These are phyloP conservation scores for Oryzias melastigma DNA, from an alignment of 2,113 vertebrate genomes.

Conservation along the genomic window DNA sequence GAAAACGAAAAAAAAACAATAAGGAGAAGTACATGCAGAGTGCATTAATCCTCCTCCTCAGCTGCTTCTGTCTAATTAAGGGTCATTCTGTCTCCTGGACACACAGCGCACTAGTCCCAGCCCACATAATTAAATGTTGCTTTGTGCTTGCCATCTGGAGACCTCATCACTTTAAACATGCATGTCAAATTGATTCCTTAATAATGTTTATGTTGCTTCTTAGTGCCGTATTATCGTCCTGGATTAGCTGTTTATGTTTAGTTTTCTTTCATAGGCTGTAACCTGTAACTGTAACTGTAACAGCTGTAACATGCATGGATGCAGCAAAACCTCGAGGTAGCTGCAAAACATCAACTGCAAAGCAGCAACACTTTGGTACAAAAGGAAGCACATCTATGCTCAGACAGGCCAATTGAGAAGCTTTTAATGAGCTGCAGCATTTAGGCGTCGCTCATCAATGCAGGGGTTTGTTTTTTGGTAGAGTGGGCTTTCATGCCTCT, in stretches of 20 bases:
- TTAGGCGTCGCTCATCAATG: background rate
- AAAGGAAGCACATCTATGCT: slow-evolving; percentile 28
- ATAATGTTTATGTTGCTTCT: slow-evolving; percentile 69
- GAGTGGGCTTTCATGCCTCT: slow-evolving; percentile 33
- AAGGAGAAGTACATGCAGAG: slow-evolving; percentile 22
- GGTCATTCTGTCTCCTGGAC: slow-evolving; percentile 71
- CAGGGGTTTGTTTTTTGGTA: slow-evolving; percentile 17
- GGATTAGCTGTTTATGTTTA: slow-evolving; percentile 67
- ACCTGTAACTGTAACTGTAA: no score
- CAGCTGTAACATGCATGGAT: background rate
- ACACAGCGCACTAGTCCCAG: slow-evolving; percentile 55
- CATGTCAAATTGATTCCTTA: slow-evolving; percentile 73
- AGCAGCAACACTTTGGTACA: slow-evolving; percentile 28
- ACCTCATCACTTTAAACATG: slow-evolving; percentile 68
- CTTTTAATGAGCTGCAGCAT: no score
- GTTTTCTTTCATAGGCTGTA: slow-evolving; percentile 41
- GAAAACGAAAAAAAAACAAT: slow-evolving; percentile 17
- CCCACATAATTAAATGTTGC: slow-evolving; percentile 72
- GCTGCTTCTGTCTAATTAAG: slow-evolving; percentile 72
- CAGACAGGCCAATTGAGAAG: background rate
- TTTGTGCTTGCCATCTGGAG: slow-evolving; percentile 66
- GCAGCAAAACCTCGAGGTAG: slow-evolving; percentile 38
- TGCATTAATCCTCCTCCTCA: slow-evolving; percentile 61
- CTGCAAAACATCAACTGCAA: slow-evolving; percentile 49
- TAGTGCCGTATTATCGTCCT: slow-evolving; percentile 61